Evolutionary conservation across 2,113 vertebrate genomes (phyloP).

Genomic region (Pangasianodon gigas): DNA sequence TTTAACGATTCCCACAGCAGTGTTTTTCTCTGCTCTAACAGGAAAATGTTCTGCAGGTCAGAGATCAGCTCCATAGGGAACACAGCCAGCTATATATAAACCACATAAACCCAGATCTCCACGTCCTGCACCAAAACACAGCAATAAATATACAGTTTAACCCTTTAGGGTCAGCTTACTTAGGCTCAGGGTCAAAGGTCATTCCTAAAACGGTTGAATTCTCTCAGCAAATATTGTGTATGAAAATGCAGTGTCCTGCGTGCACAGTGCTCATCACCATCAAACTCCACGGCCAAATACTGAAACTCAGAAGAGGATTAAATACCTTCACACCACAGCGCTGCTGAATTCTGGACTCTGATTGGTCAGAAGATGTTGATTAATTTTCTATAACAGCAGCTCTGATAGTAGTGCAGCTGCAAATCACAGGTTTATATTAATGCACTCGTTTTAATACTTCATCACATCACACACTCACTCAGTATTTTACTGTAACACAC

Average conservation of each 20-base stretch:
- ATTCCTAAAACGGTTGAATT: background rate
- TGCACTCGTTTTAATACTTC: background rate
- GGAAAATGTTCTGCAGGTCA: constrained; percentile 44
- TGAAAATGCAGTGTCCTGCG: background rate
- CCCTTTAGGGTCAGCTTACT: background rate
- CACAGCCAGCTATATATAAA: constrained; percentile 49
- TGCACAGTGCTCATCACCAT: background rate
- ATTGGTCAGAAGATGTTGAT: background rate
- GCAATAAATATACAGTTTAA: constrained; percentile 30
- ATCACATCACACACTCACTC: background rate
- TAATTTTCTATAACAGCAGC: background rate
- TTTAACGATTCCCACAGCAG: constrained; percentile 46
- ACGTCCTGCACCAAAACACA: constrained; percentile 46
- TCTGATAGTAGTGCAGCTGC: background rate
- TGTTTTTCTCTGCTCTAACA: constrained; percentile 32
- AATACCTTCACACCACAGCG: background rate
- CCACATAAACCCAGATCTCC: constrained; percentile 23
- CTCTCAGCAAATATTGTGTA: no score
- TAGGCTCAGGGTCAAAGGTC: constrained; percentile 23
- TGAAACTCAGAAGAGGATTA: background rate
- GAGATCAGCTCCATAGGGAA: constrained; percentile 47
- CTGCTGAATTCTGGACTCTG: background rate
- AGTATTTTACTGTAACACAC: background rate
- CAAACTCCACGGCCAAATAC: background rate
- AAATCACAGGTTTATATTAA: background rate